Conservation (phyloP, 2,888 invertebrate species). For the Torymus texanus region DNA sequence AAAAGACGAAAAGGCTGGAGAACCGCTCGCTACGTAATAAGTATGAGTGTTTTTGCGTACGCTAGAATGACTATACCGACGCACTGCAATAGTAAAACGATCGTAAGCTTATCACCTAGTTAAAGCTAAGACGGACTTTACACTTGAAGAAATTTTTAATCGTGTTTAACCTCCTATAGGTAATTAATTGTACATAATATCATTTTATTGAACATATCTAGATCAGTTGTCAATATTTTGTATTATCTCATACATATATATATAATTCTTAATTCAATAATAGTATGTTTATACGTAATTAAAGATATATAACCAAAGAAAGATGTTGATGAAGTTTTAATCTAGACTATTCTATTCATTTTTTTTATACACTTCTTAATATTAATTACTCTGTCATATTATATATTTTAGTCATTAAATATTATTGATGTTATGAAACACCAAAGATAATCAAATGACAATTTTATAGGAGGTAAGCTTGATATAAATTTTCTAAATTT, state of each 20-base stretch:
- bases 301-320: too few relatives aligned
- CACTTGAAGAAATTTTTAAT: conserved; percentile 40
- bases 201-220: too few relatives aligned
- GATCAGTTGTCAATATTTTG: too few relatives aligned
- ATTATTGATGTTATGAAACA: too few relatives aligned
- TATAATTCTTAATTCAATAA: not conserved
- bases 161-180: too few relatives aligned
- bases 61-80: conserved; percentile 47
- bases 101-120: conserved; percentile 40
- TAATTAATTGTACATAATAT: too few relatives aligned
- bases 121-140: conserved; percentile 25
- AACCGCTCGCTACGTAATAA: conserved; percentile 42
- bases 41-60: conserved; percentile 51
- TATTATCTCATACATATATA: not conserved
- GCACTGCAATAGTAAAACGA: conserved; percentile 37
- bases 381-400: not conserved
- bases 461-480: not conserved
- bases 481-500: too few relatives aligned
- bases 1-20: conserved; percentile 9
- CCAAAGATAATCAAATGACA: conserved; percentile 9
- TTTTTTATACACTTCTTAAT: not conserved
- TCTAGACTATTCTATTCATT: not conserved
- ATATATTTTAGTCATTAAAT: too few relatives aligned
- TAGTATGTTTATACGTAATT: too few relatives aligned
- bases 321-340: too few relatives aligned